phyloP scores from a whole-genome alignment of 2,888 invertebrate species.

The Apoda limacodes region DNA sequence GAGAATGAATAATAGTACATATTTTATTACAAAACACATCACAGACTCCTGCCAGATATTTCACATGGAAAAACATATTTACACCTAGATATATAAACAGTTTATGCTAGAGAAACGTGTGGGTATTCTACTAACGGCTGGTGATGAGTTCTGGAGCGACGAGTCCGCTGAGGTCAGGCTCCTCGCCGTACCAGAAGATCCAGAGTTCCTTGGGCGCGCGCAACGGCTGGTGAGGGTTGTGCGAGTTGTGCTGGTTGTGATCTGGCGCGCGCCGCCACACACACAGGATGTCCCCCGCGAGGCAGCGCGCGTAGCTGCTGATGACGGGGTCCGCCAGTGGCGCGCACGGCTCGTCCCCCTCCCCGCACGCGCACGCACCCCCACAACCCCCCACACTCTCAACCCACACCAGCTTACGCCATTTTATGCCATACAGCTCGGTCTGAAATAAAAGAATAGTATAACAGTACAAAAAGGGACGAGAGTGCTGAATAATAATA shows the following conservation, averaged over 20 bases:
- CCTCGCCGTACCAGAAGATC: slow-evolving; percentile 99
- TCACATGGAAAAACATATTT: no score
- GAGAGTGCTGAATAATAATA: no score
- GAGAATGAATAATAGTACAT: background rate
- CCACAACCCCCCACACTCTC: slow-evolving; percentile 65
- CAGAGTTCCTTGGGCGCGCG: slow-evolving; percentile 96
- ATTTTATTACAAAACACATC: no score
- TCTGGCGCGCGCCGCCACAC: slow-evolving; percentile 93
- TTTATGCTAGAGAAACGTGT: no score
- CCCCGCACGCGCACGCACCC: slow-evolving; percentile 35
- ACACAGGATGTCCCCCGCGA: slow-evolving; percentile 95
- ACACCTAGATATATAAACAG: no score
- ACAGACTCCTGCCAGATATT: no score
- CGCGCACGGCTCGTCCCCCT: slow-evolving; percentile 61
- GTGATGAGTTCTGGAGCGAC: slow-evolving; percentile 87
- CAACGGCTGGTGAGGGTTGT: slow-evolving; percentile 61
- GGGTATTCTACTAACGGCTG: slow-evolving; percentile 77
- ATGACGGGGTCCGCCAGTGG: slow-evolving; percentile 92
- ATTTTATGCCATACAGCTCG: slow-evolving; percentile 99
- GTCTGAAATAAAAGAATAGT: no score
- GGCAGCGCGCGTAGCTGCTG: slow-evolving; percentile 90
- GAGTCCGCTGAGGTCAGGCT: slow-evolving; percentile 88
- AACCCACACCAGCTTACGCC: slow-evolving; percentile 94
- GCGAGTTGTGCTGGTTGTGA: slow-evolving; percentile 65
- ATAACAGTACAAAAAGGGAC: no score